These are phyloP conservation scores for Drosophila funebris DNA, from an alignment of 1,140 invertebrate species.

Conservation along the genomic window DNA sequence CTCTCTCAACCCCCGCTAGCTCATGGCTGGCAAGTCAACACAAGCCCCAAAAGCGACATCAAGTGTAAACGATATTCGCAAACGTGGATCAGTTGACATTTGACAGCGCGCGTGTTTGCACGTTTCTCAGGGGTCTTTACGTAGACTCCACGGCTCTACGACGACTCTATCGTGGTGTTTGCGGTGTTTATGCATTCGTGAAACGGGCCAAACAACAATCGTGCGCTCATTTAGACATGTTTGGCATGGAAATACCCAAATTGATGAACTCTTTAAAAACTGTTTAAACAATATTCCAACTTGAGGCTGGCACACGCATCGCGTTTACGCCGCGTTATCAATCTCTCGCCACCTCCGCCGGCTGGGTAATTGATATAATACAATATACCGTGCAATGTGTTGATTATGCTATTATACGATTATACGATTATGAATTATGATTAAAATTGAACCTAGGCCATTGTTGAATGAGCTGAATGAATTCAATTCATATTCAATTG, in stretches of 20 bases:
- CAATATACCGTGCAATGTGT: conserved; percentile 45
- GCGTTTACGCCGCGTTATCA: conserved; percentile 56
- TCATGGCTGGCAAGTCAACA: neutral
- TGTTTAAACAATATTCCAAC: conserved; percentile 4
- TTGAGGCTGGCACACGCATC: conserved; percentile 21
- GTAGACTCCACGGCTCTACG: conserved; percentile 10
- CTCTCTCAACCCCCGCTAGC: neutral
- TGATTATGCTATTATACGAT: conserved; percentile 68
- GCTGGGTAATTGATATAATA: conserved; percentile 54
- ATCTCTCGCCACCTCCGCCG: neutral
- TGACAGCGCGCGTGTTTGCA: conserved; percentile 78
- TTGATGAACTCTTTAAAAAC: neutral
- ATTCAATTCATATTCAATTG: conserved; percentile 28
- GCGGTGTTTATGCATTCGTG: neutral
- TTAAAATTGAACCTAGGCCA: conserved; percentile 45
- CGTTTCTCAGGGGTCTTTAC: conserved; percentile 47
- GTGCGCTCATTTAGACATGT: no score
- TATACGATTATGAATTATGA: conserved; percentile 59
- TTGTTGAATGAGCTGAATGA: conserved; percentile 35
- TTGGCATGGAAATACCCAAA: conserved; percentile 1
- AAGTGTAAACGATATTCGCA: conserved; percentile 79
- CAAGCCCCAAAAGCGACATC: conserved; percentile 27
- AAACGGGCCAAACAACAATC: neutral
- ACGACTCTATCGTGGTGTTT: neutral
- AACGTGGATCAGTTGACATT: conserved; percentile 83